Percentiles rank a stretch among this genome's conserved stretches.
Evolutionary conservation across 2,888 invertebrate species (phyloP).

Genomic region (Maniola hyperantus): DNA sequence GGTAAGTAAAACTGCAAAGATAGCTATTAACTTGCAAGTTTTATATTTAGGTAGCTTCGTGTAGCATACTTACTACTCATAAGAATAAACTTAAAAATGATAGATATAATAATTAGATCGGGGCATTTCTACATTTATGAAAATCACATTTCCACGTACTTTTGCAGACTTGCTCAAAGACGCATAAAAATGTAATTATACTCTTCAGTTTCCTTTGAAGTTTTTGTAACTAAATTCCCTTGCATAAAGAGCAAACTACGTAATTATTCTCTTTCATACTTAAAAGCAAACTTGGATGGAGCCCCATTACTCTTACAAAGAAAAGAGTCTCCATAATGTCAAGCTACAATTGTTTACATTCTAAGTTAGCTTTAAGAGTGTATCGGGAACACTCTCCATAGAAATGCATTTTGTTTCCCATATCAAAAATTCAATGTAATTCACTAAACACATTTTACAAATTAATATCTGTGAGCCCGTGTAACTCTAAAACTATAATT

Average conservation of each 20-base stretch:
- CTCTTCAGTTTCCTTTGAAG: conserved; percentile 33
- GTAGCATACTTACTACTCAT: neutral
- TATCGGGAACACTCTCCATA: too few species aligned
- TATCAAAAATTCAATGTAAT: too few species aligned
- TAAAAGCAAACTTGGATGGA: conserved; percentile 25
- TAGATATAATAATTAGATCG: neutral
- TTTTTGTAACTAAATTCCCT: conserved; percentile 29
- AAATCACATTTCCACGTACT: conserved; percentile 2
- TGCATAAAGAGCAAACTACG: conserved; percentile 27
- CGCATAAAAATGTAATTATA: conserved; percentile 34
- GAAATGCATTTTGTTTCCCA: too few species aligned
- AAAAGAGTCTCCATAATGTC: conserved; percentile 16
- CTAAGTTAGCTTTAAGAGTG: neutral
- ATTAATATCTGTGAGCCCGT: too few species aligned
- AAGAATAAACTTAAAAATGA: neutral
- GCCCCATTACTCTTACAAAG: conserved; percentile 29
- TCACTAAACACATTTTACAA: too few species aligned
- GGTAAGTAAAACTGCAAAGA: neutral
- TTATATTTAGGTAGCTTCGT: too few species aligned
- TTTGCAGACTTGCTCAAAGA: conserved; percentile 29
- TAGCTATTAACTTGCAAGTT: too few species aligned
- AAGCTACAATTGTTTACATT: neutral
- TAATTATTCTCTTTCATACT: conserved; percentile 28
- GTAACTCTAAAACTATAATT: too few species aligned
- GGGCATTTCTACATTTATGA: conserved; percentile 1